phyloP scores from a whole-genome alignment of 2,797 vertebrate species.

The Pangasius macronema region DNA sequence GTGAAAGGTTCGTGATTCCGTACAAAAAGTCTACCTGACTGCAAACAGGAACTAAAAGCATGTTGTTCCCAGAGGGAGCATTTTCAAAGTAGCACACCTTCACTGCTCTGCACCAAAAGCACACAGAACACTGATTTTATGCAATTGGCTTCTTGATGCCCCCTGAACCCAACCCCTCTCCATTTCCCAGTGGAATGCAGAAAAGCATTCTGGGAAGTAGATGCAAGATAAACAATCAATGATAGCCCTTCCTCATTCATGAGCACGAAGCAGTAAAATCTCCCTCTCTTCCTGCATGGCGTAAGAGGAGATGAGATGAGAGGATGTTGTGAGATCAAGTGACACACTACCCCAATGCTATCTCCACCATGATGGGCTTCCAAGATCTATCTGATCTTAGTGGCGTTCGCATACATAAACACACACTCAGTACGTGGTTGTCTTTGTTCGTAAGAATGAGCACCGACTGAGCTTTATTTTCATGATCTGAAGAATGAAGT shows the following conservation, averaged over 20 bases:
- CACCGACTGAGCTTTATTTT: neutral
- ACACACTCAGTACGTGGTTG: neutral
- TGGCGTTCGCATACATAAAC: neutral
- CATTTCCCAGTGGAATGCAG: slow-evolving; percentile 64
- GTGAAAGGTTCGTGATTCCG: no score
- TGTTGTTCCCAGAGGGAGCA: slow-evolving; percentile 70
- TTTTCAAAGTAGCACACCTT: slow-evolving; percentile 81
- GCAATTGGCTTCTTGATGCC: slow-evolving; percentile 61
- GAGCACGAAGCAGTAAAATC: slow-evolving; percentile 57
- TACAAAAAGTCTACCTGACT: no score
- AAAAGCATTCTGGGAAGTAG: slow-evolving; percentile 76
- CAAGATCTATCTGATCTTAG: slow-evolving; percentile 28
- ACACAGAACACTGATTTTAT: slow-evolving; percentile 73
- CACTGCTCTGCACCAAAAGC: slow-evolving; percentile 79
- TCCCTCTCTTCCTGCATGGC: slow-evolving; percentile 32
- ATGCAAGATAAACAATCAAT: slow-evolving; percentile 76
- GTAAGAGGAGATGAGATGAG: slow-evolving; percentile 39
- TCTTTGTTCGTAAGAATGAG: neutral
- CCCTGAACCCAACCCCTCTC: neutral
- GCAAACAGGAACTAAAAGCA: slow-evolving; percentile 82
- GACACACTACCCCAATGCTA: neutral
- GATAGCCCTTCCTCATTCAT: slow-evolving; percentile 76
- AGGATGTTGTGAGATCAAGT: slow-evolving; percentile 39
- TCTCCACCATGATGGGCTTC: slow-evolving; percentile 17
- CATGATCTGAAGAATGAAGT: neutral